Percentiles rank a stretch among this genome's conserved stretches.
Conservation (phyloP, 2,113 vertebrate species). For the Chaetorhynchus papuensis region DNA sequence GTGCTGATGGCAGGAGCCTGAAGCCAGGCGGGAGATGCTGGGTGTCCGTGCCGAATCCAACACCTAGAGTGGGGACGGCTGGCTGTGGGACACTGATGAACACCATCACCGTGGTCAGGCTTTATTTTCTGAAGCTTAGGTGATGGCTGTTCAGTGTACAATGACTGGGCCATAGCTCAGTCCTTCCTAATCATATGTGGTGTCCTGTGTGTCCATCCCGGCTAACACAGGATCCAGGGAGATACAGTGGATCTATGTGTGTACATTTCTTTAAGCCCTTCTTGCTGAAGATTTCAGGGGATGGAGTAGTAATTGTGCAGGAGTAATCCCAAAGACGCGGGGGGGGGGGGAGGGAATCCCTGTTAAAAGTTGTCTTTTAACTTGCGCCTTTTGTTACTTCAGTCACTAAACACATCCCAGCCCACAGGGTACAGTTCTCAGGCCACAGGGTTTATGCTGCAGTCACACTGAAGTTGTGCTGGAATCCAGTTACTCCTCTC, state of each 20-base stretch:
- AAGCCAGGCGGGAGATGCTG: not conserved
- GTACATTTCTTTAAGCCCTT: not conserved
- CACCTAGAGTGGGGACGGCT: too few relatives aligned
- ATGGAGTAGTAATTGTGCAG: not conserved
- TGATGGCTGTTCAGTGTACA: fast-evolving
- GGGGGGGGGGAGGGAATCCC: fast-evolving
- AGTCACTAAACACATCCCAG: not conserved
- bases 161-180: not conserved
- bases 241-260: fast-evolving
- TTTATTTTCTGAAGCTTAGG: not conserved
- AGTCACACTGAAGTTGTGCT: too few relatives aligned
- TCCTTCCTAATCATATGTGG: fast-evolving
- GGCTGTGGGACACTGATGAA: not conserved
- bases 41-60: fast-evolving
- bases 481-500: not conserved
- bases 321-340: not conserved
- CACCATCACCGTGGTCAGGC: fast-evolving
- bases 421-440: fast-evolving
- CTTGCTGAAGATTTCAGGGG: not conserved
- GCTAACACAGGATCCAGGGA: fast-evolving
- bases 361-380: not conserved
- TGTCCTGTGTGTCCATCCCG: fast-evolving
- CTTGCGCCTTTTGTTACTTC: not conserved
- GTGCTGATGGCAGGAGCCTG: not conserved
- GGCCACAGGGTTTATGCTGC: fast-evolving